Evolutionary conservation across 2,797 vertebrate genomes (phyloP).

Genomic region (Sebastes hubbsi): DNA sequence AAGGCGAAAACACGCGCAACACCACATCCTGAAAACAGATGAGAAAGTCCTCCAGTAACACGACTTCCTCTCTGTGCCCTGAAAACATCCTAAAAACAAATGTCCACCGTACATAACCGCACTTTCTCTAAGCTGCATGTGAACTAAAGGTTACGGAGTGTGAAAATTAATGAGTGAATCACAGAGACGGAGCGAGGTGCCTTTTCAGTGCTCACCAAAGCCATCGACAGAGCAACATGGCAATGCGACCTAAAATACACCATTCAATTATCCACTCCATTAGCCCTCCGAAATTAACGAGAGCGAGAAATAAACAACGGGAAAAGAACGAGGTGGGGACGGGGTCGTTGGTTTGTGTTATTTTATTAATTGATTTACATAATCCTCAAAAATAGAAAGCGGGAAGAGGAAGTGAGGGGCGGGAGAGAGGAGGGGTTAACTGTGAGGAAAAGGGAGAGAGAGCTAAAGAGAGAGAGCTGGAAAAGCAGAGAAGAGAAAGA

Average conservation of each 20-base stretch:
- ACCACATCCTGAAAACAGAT: not conserved
- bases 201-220: slow-evolving; percentile 31
- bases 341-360: slow-evolving; percentile 43
- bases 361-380: slow-evolving; percentile 66
- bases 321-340: slow-evolving; percentile 16
- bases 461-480: not conserved
- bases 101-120: slow-evolving; percentile 2
- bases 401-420: slow-evolving; percentile 1
- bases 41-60: slow-evolving; percentile 10
- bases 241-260: slow-evolving; percentile 41
- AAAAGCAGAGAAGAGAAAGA: slow-evolving; percentile 12
- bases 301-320: slow-evolving; percentile 46
- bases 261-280: slow-evolving; percentile 67
- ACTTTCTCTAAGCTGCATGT: not conserved
- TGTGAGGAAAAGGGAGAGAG: not conserved
- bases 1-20: not conserved
- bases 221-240: slow-evolving; percentile 25
- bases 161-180: not conserved
- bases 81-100: slow-evolving; percentile 55
- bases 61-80: slow-evolving; percentile 23
- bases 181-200: not conserved
- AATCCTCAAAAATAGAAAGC: slow-evolving; percentile 43
- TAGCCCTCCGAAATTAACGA: slow-evolving; percentile 49
- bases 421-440: not conserved
- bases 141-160: not conserved